Conservation (phyloP, 1,140 invertebrate species). For the Drosophila quadrilineata region DNA sequence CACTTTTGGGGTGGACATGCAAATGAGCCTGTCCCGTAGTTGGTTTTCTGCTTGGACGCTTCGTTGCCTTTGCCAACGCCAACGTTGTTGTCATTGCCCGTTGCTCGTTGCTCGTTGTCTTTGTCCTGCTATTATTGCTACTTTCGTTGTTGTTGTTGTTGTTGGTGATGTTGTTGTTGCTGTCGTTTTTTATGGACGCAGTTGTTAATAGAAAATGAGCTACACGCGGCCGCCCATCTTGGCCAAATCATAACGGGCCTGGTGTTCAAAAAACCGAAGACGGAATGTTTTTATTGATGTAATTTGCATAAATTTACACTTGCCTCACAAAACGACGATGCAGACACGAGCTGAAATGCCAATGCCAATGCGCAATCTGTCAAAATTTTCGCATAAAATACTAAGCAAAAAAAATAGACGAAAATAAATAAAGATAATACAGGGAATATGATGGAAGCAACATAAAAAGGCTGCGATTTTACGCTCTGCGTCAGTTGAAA, state of each 20-base stretch:
- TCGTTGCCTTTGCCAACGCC: slow-evolving; percentile 58
- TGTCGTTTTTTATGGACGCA: slow-evolving; percentile 72
- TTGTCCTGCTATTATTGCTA: slow-evolving; percentile 39
- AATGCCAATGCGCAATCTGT: slow-evolving; percentile 73
- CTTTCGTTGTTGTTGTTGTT: background rate
- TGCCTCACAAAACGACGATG: slow-evolving; percentile 28
- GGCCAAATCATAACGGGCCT: slow-evolving; percentile 70
- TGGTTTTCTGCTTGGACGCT: slow-evolving; percentile 78
- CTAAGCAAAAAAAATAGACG: background rate
- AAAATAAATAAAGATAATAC: background rate
- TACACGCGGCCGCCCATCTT: slow-evolving; percentile 69
- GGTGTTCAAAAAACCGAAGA: slow-evolving; percentile 46
- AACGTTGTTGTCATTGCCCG: background rate
- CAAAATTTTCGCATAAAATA: slow-evolving; percentile 60
- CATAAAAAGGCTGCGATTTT: slow-evolving; percentile 16
- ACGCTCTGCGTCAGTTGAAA: slow-evolving; percentile 43
- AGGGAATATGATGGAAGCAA: background rate
- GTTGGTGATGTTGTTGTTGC: slow-evolving; percentile 19
- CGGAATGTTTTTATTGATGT: slow-evolving; percentile 78
- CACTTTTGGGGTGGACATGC: slow-evolving; percentile 46
- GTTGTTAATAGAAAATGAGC: slow-evolving; percentile 79
- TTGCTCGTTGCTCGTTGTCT: slow-evolving; percentile 1
- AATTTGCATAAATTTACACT: slow-evolving; percentile 79
- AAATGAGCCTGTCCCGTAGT: slow-evolving; percentile 76
- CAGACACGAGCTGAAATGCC: too few species aligned